These are phyloP conservation scores for Alosa alosa DNA, from an alignment of 2,113 vertebrate genomes.

Conservation along the genomic window DNA sequence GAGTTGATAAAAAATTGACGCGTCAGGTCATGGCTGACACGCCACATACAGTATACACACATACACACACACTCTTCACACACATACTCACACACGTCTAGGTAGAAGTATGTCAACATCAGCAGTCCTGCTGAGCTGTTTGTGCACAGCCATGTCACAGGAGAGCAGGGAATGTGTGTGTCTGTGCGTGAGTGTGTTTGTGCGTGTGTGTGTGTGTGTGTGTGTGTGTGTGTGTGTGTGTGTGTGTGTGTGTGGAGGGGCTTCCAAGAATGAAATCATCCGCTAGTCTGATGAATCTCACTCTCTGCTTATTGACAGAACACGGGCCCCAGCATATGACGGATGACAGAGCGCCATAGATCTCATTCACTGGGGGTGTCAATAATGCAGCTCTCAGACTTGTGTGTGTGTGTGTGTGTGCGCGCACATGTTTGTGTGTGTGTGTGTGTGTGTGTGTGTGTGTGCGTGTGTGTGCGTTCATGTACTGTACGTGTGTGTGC, in stretches of 20 bases:
- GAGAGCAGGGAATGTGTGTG: background rate
- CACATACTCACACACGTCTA: background rate
- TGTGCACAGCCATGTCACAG: background rate
- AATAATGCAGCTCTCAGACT: background rate
- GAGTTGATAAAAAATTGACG: slow-evolving; percentile 1
- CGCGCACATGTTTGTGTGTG: background rate
- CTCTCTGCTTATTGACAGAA: slow-evolving; percentile 8
- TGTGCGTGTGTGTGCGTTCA: background rate
- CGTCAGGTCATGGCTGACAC: background rate
- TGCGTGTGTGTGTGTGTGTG: too few relatives aligned
- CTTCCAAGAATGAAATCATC: background rate
- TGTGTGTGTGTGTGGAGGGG: background rate
- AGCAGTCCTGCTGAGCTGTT: slow-evolving; percentile 13
- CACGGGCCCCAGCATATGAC: background rate
- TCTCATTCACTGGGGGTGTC: background rate
- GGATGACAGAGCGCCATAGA: background rate
- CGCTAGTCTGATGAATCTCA: background rate
- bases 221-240: background rate
- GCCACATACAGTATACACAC: background rate
- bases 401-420: background rate
- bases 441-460: background rate
- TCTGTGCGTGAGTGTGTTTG: background rate
- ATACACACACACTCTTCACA: background rate
- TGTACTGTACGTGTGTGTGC: background rate
- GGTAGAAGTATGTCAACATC: slow-evolving; percentile 10